Percentiles rank a stretch among this genome's conserved stretches.
Evolutionary conservation across 2,888 invertebrate genomes (phyloP).

Genomic region (Pyrochroa serraticornis): DNA sequence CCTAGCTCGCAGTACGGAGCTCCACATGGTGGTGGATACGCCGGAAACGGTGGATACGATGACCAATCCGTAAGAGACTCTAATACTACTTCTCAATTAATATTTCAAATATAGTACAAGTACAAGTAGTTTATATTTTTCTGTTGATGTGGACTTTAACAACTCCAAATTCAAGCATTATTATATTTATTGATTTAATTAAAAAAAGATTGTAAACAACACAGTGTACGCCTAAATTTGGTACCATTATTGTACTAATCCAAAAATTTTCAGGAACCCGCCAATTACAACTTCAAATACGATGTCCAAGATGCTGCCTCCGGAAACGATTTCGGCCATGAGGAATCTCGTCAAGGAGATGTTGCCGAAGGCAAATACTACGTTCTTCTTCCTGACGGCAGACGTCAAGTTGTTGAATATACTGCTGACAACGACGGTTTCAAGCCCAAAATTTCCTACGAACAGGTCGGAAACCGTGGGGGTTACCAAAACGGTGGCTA

Average conservation of each 20-base stretch:
- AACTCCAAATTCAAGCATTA: too few species aligned
- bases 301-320: conserved; percentile 67
- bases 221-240: too few species aligned
- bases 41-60: conserved; percentile 41
- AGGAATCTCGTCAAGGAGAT: conserved; percentile 69
- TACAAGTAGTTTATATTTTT: too few species aligned
- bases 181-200: too few species aligned
- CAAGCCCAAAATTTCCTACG: conserved; percentile 69
- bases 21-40: conserved; percentile 34
- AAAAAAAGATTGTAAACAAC: too few species aligned
- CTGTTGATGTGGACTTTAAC: too few species aligned
- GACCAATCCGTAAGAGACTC: conserved; percentile 52
- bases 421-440: conserved; percentile 70
- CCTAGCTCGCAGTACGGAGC: conserved; percentile 38
- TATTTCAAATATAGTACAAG: too few species aligned
- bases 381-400: conserved; percentile 71
- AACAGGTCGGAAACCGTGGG: conserved; percentile 52
- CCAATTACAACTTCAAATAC: conserved; percentile 71
- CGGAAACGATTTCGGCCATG: conserved; percentile 73
- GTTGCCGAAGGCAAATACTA: conserved; percentile 72
- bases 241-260: too few species aligned
- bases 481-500: conserved; percentile 44
- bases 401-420: conserved; percentile 70
- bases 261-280: conserved; percentile 49
- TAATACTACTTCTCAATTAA: background rate